Percentiles rank a stretch among this genome's conserved stretches.
Conservation (phyloP, 2,888 invertebrate genomes). For the Ferdinandea cuprea region DNA sequence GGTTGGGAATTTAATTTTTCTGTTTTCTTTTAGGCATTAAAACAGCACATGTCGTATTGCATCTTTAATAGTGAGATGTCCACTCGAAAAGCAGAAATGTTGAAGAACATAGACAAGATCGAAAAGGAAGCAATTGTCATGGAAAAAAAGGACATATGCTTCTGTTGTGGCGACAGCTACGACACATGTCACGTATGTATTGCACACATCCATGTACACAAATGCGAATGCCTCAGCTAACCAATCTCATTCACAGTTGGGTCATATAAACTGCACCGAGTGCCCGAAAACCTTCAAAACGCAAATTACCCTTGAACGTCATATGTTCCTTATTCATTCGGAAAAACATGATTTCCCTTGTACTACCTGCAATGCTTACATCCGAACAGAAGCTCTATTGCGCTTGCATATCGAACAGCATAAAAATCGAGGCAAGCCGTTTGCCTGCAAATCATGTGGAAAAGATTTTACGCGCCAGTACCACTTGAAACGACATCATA, state of each 20-base stretch:
- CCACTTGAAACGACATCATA: conserved; percentile 86
- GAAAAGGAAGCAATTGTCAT: conserved; percentile 81
- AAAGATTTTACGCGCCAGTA: conserved; percentile 90
- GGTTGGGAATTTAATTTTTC: not conserved
- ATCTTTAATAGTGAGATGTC: conserved; percentile 80
- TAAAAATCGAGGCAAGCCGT: conserved; percentile 85
- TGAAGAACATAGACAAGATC: conserved; percentile 80
- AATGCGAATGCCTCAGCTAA: not conserved
- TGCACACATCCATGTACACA: not conserved
- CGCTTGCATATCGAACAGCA: conserved; percentile 88
- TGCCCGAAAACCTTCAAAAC: conserved; percentile 90
- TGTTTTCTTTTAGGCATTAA: conserved; percentile 77
- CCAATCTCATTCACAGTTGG: conserved; percentile 77
- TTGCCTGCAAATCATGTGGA: conserved; percentile 87
- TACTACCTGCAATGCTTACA: conserved; percentile 87
- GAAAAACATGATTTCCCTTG: conserved; percentile 86
- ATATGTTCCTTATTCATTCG: conserved; percentile 88
- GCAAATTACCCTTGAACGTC: conserved; percentile 86
- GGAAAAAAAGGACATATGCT: conserved; percentile 81
- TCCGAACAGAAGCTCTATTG: conserved; percentile 86
- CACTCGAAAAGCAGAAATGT: conserved; percentile 80
- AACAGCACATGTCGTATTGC: conserved; percentile 81
- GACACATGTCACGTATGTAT: conserved; percentile 82
- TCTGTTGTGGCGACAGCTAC: conserved; percentile 82
- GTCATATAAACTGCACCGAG: conserved; percentile 83